These are phyloP conservation scores for Macrotrachela quadricornifera DNA, from an alignment of 1,140 invertebrate genomes.

Conservation along the genomic window DNA sequence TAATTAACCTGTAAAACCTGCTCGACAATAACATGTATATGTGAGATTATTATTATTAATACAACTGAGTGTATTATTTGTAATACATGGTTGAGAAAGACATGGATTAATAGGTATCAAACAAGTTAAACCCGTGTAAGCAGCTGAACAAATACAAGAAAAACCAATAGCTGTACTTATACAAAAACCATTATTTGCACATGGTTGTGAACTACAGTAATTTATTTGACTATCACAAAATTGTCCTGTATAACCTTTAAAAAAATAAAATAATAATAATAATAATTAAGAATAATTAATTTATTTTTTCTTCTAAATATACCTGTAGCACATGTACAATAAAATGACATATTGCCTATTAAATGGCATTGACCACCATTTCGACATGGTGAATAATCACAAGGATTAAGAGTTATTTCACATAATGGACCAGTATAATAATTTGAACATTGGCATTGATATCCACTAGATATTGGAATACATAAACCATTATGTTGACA, in stretches of 20 bases:
- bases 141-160: constrained; percentile 19
- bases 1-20: too few relatives aligned
- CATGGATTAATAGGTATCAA: constrained; percentile 8
- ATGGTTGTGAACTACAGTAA: not conserved
- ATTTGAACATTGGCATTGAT: constrained; percentile 4
- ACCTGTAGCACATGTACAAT: not conserved
- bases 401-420: not conserved
- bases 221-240: not conserved
- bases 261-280: too few relatives aligned
- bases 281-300: too few relatives aligned
- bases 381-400: not conserved
- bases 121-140: constrained; percentile 12
- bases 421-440: constrained; percentile 9
- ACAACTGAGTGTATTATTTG: too few relatives aligned
- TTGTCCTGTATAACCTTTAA: too few relatives aligned
- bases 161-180: constrained; percentile 11
- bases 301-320: too few relatives aligned
- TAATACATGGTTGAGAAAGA: not conserved
- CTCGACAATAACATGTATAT: too few relatives aligned
- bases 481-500: constrained; percentile 8
- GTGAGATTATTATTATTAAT: too few relatives aligned
- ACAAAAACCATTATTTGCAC: too few relatives aligned
- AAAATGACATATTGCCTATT: not conserved
- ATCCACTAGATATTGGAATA: not conserved
- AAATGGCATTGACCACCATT: not conserved